phyloP scores from a whole-genome alignment of 2,888 invertebrate genomes.

The Pyrrhia umbra region DNA sequence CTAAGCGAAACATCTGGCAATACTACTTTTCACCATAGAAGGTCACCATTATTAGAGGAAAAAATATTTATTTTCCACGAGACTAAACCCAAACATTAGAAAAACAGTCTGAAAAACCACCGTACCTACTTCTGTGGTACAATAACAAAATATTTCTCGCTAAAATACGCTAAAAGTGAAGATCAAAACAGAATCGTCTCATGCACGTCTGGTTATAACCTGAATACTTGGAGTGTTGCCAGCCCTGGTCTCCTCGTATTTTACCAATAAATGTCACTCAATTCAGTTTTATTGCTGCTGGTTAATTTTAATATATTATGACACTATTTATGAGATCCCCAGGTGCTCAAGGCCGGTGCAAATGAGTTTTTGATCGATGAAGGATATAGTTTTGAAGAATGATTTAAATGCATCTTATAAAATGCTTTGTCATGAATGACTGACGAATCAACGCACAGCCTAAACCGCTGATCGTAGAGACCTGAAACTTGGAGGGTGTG shows the following conservation, averaged over 20 bases:
- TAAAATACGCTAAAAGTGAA: slow-evolving; percentile 43
- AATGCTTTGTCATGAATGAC: too few relatives aligned
- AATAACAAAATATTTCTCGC: slow-evolving; percentile 35
- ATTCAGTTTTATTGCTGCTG: slow-evolving; percentile 43
- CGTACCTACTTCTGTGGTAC: slow-evolving; percentile 3
- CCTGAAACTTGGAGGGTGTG: too few relatives aligned
- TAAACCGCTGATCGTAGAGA: too few relatives aligned
- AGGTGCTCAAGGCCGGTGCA: slow-evolving; percentile 27
- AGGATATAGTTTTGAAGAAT: slow-evolving; percentile 1
- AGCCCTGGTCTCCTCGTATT: slow-evolving; percentile 39
- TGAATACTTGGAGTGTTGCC: slow-evolving; percentile 51
- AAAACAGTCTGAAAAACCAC: not conserved
- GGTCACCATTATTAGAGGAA: not conserved
- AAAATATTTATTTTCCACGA: not conserved
- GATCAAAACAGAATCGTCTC: slow-evolving; percentile 55
- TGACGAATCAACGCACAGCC: too few relatives aligned
- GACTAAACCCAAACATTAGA: not conserved
- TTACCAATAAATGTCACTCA: slow-evolving; percentile 55
- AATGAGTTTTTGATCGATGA: slow-evolving; percentile 19
- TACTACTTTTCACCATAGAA: not conserved
- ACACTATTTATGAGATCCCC: slow-evolving; percentile 33
- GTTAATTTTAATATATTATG: slow-evolving; percentile 47
- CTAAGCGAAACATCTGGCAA: too few relatives aligned
- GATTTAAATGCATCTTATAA: too few relatives aligned
- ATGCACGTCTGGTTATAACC: slow-evolving; percentile 57